These are phyloP conservation scores for Eulemur mongoz DNA, from an alignment of 2,797 vertebrate genomes.

Conservation along the genomic window DNA sequence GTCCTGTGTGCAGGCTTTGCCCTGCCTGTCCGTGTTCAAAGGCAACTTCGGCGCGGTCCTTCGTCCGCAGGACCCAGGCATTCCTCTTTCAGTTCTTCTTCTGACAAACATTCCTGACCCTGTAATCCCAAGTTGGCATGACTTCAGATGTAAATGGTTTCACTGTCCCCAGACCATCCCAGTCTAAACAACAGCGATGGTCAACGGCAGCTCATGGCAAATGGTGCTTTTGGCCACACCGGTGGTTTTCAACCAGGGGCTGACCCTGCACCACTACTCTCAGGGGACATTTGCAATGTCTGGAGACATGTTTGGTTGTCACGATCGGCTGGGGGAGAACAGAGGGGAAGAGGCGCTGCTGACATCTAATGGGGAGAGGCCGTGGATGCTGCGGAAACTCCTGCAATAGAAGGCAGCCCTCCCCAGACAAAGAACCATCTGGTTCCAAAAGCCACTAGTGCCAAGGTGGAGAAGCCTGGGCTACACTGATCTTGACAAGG, in stretches of 20 bases:
- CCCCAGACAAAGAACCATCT: background rate
- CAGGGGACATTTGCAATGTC: background rate
- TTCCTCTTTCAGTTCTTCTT: background rate
- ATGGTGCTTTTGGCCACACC: background rate
- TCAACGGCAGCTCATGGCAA: background rate
- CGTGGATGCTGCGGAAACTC: background rate
- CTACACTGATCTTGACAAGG: fast-evolving
- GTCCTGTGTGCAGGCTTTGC: background rate
- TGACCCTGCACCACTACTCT: background rate
- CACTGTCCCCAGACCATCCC: background rate
- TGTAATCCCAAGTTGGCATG: background rate
- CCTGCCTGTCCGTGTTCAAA: background rate
- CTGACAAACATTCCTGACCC: background rate
- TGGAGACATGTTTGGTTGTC: background rate
- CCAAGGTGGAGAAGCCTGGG: background rate
- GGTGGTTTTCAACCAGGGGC: background rate
- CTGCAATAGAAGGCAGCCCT: fast-evolving
- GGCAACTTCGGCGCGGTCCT: fast-evolving
- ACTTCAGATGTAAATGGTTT: background rate
- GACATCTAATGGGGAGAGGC: background rate
- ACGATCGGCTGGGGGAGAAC: fast-evolving
- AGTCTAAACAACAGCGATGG: background rate
- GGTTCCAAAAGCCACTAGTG: background rate
- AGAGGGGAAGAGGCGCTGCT: background rate
- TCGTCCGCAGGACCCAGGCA: fast-evolving